Percentiles rank a stretch among this genome's conserved stretches.
Evolutionary conservation across 2,888 invertebrate genomes (phyloP).

Genomic region (Glaucopsyche alexis): DNA sequence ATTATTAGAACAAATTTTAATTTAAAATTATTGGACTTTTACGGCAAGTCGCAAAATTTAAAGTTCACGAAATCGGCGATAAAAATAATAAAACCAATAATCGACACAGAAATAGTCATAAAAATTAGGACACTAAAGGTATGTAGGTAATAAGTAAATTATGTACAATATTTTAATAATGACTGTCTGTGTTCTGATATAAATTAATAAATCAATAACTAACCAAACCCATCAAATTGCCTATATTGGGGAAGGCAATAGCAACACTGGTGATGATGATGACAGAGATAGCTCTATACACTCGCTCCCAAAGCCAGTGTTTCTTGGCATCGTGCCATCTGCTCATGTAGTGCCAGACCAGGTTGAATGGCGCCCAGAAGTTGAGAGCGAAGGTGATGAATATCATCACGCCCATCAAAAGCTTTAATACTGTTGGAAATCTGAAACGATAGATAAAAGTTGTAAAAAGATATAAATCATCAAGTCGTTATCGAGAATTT

Average conservation of each 20-base stretch:
- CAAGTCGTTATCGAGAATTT: too few species aligned
- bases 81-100: too few species aligned
- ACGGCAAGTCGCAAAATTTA: too few species aligned
- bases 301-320: slow-evolving; percentile 67
- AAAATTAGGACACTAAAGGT: too few species aligned
- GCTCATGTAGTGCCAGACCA: slow-evolving; percentile 67
- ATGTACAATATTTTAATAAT: too few species aligned
- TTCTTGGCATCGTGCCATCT: slow-evolving; percentile 55
- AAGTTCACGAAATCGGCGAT: too few species aligned
- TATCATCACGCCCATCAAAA: slow-evolving; percentile 69
- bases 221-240: slow-evolving; percentile 71
- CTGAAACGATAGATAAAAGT: slow-evolving; percentile 44
- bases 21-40: too few species aligned
- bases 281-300: slow-evolving; percentile 60
- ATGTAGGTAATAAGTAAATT: too few species aligned
- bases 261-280: slow-evolving; percentile 59
- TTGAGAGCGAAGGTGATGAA: slow-evolving; percentile 70
- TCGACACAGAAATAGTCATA: too few species aligned
- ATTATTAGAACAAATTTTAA: too few species aligned
- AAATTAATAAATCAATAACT: slow-evolving; percentile 33
- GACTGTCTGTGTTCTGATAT: too few species aligned
- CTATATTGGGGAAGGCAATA: slow-evolving; percentile 68
- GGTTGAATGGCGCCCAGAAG: slow-evolving; percentile 72
- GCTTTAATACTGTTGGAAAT: slow-evolving; percentile 64
- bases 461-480: background rate